phyloP scores from a whole-genome alignment of 37 sponge, comb jelly and placozoan species.

The Tethya wilhelma region DNA sequence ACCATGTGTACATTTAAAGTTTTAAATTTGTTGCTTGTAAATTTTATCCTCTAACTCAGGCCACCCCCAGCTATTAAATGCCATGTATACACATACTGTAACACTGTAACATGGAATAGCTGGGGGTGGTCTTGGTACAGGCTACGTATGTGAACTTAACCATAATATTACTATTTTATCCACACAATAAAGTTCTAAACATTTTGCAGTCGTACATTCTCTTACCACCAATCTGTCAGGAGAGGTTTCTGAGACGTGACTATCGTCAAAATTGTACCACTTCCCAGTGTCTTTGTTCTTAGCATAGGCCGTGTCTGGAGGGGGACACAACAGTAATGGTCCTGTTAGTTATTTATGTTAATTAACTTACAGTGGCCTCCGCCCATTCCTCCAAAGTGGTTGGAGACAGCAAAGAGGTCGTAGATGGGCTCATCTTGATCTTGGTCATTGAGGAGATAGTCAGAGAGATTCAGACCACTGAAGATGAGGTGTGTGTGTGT shows the following conservation, averaged over 20 bases:
- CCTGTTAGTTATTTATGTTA: not conserved
- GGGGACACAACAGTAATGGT: not conserved
- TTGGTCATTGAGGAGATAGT: constrained; percentile 21
- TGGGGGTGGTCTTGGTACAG: too few relatives aligned
- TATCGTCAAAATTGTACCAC: constrained; percentile 96
- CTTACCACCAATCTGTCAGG: constrained; percentile 61
- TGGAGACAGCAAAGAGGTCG: constrained; percentile 92
- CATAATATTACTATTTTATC: too few relatives aligned
- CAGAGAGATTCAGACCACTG: constrained; percentile 64
- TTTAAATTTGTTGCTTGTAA: too few relatives aligned
- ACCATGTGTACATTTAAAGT: too few relatives aligned
- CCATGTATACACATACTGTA: too few relatives aligned
- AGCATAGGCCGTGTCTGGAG: constrained; percentile 85
- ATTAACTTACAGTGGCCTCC: constrained; percentile 93
- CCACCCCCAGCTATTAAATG: too few relatives aligned
- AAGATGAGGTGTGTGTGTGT: not conserved
- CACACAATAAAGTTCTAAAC: too few relatives aligned
- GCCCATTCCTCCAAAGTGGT: constrained; percentile 98
- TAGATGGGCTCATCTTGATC: constrained; percentile 63
- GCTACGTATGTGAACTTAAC: too few relatives aligned
- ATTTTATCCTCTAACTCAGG: too few relatives aligned
- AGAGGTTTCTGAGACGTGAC: constrained; percentile 75
- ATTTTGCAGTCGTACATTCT: not conserved
- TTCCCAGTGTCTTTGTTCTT: constrained; percentile 78
- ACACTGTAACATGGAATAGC: too few relatives aligned